Base-by-base conservation (phyloP, 2,113 vertebrate species). In the Tyto alba region DNA sequence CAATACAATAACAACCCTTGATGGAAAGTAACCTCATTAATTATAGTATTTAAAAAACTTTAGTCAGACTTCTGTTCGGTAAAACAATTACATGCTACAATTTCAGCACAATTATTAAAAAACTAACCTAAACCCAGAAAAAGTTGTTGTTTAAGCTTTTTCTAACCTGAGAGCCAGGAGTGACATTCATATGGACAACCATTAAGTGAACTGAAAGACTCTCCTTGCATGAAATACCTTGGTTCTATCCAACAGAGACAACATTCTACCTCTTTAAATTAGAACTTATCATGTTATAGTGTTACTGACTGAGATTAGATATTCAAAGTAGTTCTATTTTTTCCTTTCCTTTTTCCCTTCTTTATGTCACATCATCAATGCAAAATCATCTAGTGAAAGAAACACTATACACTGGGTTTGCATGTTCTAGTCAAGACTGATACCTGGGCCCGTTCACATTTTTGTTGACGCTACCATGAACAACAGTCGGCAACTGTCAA, bases 381-480 rank as follows among this genome's bases (percentile, higher is more conserved):
- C 2, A 3, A 74, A 91, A 93, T 62, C 25, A 48, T 40, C 30
- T 29, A 19, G 21, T 66, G 38, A 66, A 68, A 68, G 26, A 50
- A 68, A 23, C 18, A 6, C 36, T 13, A 1, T 1, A 16, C 3
- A 10, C 6, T 9, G 68, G 48, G 50, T 50, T 57, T 74, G 52
- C 10, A 23, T 17, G 36, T 17, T 53, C 21, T 43, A 60, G 50
- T 21, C 16, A 25, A 36, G 41, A 22, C 57, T 30, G 48, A 62
- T 7, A 40, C 7, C 18, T n/a, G 63, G 20, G 19, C 26, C 36
- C 0, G 0, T 25, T 64, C 56, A 32, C 40, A 57, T 50, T 83
- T 60, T 66, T 62, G 6, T 7, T 56, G 59, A 83, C 45, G 16
- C 6, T 43, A 21, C 34, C 59, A 84, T 7, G 7, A 73, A 53